Conservation (phyloP, 2,113 vertebrate genomes). For the Mormoops blainvillei region DNA sequence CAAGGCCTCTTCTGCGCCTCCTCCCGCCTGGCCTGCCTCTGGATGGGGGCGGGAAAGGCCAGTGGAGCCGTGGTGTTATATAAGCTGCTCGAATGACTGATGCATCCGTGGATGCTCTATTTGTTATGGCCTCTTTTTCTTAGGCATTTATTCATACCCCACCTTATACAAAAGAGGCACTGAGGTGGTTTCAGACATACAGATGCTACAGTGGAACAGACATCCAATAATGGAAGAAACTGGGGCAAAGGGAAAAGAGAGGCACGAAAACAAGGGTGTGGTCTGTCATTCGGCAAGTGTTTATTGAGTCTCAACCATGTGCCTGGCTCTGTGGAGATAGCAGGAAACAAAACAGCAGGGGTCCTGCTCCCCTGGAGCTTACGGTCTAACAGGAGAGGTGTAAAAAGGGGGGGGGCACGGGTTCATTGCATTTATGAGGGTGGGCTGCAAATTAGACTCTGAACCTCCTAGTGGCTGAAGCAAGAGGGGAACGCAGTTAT, state of each 20-base stretch:
- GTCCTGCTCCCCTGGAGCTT: not conserved
- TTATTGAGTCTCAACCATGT: fast-evolving
- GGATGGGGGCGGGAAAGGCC: not conserved
- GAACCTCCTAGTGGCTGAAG: not conserved
- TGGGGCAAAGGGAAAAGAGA: not conserved
- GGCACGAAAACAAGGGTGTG: not conserved
- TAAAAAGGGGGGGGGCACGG: not conserved
- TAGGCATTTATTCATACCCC: not conserved
- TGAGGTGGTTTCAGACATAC: not conserved
- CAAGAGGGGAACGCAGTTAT: not conserved
- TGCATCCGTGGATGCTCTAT: not conserved
- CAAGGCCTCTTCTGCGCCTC: not conserved
- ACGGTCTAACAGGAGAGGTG: not conserved
- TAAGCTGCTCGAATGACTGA: not conserved
- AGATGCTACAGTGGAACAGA: not conserved
- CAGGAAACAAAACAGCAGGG: not conserved
- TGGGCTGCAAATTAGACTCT: not conserved
- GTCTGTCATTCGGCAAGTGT: not conserved
- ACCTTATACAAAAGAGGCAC: not conserved
- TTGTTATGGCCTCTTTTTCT: not conserved
- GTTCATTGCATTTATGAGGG: not conserved
- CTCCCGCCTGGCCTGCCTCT: not conserved
- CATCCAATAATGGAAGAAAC: not conserved
- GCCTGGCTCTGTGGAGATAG: not conserved
- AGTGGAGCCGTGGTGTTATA: not conserved